Base-by-base conservation (phyloP, 1,140 invertebrate species). In the Zeugodacus cucurbitae region DNA sequence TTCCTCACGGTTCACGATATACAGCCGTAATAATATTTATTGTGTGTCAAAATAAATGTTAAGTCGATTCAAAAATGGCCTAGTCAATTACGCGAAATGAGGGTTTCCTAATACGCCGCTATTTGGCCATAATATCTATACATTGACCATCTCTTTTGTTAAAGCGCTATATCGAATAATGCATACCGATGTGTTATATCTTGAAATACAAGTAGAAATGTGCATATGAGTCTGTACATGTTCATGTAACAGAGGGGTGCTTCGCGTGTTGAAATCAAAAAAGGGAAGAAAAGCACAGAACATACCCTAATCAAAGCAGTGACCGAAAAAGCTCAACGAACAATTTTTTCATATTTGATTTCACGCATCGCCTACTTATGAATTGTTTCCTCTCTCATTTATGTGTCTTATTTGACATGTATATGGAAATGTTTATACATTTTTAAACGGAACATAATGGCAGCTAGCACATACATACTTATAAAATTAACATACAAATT, bases 1-100 rank as follows among this genome's bases (percentile, higher is more conserved):
- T 26, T 62, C 8, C 10, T 26, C 17, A 11, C 4, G 22, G 26
- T 62, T 62, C 6, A 41, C 6, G 29, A 34, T 37, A 70, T 11
- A 70, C 14, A n/a, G 22, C 67, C 34, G 32, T 74, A 74, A 74
- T 17, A 74, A 74, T 74, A 74, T 74, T 74, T 74, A 74, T 74
- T 74, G 67, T 74, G 67, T 74, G 67, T 74, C 67, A 74, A 74
- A 74, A 74, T 74, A 41, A 74, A 74, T 74, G 67, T 32, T 74
- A 41, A 74, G 67, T 37, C 67, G 67, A 74, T 74, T 74, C 67
- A 74, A 74, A 74, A 74, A 74, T 41, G 67, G 34, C 67, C 64
- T 34, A n/a, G 67, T 37, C 67, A 74, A 74, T 74, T 74, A 74
- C 34, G 5, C 17, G 32, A 74, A 74, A 74, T 74, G 34, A 74